Base-by-base conservation (phyloP, 2,113 vertebrate species). In the Pelvicachromis taeniatus region DNA sequence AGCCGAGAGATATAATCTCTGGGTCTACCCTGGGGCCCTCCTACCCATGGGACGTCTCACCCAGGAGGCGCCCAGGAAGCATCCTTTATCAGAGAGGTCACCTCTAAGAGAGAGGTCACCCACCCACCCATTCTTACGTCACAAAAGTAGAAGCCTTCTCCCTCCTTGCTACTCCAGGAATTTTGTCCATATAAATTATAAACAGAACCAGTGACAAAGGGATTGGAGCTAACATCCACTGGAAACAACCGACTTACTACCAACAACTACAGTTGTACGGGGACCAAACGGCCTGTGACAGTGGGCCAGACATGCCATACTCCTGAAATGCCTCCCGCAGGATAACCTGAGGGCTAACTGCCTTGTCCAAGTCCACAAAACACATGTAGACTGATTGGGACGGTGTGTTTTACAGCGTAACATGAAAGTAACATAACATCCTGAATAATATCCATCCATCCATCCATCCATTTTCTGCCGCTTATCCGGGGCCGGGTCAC, bases 211-310 rank as follows among this genome's bases (percentile, higher is more conserved):
- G 29, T 0, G 56, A 33, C 56, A 59, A 19, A 59, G 29, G 56
- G 56, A 10, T 16, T 59, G 29, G 29, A 61, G 29, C 58, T 31
- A 61, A 1, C 58, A n/a, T 31, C 33, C 9, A 35, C 29, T 7
- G 58, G 58, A 61, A 61, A 61, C 58, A 35, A 35, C 17, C 17
- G 4, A 12, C 58, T 61, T 61, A 35, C 19, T 35, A 61, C 35
- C 33, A 17, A 35, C 58, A 61, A n/a, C 0, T 61, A 9, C 0
- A 1, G 19, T 35, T n/a, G 17, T 61, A 61, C 9, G 0, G 58
- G 58, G 9, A 61, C 58, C 58, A 35, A 35, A 61, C 11, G 31
- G 17, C 58, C 58, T 61, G 31, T 61, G 35, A 61, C 58, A 3
- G 11, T 7, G 58, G 29, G 16, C 3, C 29, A 29, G 29, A 29